Percentiles rank a stretch among this genome's conserved stretches.
Evolutionary conservation across 1,140 invertebrate genomes (phyloP).

Genomic region (Sipha flava): DNA sequence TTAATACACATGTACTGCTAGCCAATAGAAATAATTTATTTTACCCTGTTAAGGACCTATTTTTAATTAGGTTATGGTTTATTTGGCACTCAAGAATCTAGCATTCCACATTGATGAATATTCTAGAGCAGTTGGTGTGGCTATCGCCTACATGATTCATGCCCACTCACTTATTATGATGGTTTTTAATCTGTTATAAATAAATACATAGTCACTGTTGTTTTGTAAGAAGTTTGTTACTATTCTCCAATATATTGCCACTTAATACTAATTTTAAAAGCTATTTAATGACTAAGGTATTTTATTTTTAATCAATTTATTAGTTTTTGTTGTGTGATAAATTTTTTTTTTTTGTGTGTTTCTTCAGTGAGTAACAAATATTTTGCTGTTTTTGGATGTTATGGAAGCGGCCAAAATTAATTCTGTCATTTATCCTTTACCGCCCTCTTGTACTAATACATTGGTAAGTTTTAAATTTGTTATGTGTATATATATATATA

Average conservation of each 20-base stretch:
- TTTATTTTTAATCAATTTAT: neutral
- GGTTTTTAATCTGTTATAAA: slow-evolving; percentile 24
- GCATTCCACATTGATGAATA: slow-evolving; percentile 26
- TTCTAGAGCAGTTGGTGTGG: slow-evolving; percentile 24
- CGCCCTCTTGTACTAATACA: neutral
- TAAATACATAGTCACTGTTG: slow-evolving; percentile 12
- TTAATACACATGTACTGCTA: too few species aligned
- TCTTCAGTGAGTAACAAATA: slow-evolving; percentile 27
- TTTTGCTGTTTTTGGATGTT: slow-evolving; percentile 22
- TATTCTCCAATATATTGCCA: neutral
- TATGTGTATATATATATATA: neutral
- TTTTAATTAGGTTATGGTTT: slow-evolving; percentile 25
- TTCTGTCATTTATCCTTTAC: slow-evolving; percentile 3
- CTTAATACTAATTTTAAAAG: neutral
- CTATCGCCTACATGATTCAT: slow-evolving; percentile 17
- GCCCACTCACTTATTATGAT: slow-evolving; percentile 3
- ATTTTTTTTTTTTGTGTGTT: slow-evolving; percentile 17
- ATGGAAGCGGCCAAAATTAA: slow-evolving; percentile 24
- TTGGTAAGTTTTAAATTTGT: slow-evolving; percentile 6
- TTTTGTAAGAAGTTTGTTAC: neutral
- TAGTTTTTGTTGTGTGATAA: slow-evolving; percentile 20
- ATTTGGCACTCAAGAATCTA: neutral
- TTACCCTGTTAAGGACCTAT: neutral
- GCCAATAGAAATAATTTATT: neutral
- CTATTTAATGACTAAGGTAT: neutral